Evolutionary conservation across 2,797 vertebrate genomes (phyloP).

Genomic region (Lepilemur ruficaudatus): DNA sequence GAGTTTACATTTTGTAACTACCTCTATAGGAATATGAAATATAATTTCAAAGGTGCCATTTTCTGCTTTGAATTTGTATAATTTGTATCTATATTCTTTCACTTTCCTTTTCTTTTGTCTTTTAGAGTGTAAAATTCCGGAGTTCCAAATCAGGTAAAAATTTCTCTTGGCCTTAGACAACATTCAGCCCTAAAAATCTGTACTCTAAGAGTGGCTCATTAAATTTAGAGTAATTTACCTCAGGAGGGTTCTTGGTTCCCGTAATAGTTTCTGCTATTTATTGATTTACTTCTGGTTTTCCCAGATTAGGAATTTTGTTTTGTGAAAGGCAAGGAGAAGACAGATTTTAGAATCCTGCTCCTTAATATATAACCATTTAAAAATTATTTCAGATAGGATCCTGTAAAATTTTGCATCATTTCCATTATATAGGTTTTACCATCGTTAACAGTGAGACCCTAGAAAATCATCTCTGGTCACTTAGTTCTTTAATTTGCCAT

Average conservation of each 20-base stretch:
- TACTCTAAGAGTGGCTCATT: constrained; percentile 16
- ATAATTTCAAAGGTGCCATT: constrained; percentile 34
- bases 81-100: neutral
- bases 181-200: neutral
- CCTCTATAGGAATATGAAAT: neutral
- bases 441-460: neutral
- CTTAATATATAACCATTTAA: neutral
- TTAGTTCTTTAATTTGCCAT: neutral
- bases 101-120: constrained; percentile 54
- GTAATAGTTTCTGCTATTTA: neutral
- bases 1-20: neutral
- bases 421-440: neutral
- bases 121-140: constrained; percentile 82
- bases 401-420: constrained; percentile 20
- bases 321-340: neutral
- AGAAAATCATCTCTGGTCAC: neutral
- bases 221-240: neutral
- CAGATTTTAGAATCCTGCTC: constrained; percentile 39
- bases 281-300: constrained; percentile 35
- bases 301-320: constrained; percentile 10
- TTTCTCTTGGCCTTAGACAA: neutral
- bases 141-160: constrained; percentile 81
- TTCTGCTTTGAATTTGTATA: constrained; percentile 39
- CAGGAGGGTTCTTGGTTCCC: neutral
- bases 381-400: neutral